Conservation (phyloP, 2,797 vertebrate genomes). For the Paratrypauchen microcephalus region DNA sequence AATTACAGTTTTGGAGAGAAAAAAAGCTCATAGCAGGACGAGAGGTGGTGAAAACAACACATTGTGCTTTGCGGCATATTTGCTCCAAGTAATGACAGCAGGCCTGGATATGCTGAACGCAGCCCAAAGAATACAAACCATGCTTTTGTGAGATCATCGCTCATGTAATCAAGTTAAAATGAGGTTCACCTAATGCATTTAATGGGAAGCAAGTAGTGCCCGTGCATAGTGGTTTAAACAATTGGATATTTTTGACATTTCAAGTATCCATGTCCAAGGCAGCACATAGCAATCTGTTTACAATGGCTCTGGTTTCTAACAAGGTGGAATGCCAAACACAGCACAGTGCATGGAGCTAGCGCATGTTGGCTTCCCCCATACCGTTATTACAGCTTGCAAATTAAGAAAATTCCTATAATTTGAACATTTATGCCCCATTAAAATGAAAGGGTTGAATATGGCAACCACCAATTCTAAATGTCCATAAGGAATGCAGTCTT, state of each 20-base stretch:
- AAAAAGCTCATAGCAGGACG: constrained; percentile 19
- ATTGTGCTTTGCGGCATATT: constrained; percentile 20
- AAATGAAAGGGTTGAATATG: constrained; percentile 10
- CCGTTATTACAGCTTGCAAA: constrained; percentile 8
- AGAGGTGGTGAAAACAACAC: constrained; percentile 50
- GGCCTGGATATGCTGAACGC: constrained; percentile 37
- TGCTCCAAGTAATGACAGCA: constrained; percentile 36
- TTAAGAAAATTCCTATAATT: constrained; percentile 13
- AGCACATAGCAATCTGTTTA: neutral
- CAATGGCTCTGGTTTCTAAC: constrained; percentile 15
- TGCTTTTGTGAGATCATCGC: constrained; percentile 45
- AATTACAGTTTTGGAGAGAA: constrained; percentile 32
- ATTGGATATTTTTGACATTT: constrained; percentile 34
- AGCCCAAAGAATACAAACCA: constrained; percentile 54
- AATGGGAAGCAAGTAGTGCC: constrained; percentile 41
- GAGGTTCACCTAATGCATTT: constrained; percentile 57
- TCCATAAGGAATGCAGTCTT: neutral
- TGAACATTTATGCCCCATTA: constrained; percentile 6
- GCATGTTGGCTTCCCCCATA: neutral
- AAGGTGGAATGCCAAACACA: constrained; percentile 5
- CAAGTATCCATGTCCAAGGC: constrained; percentile 19
- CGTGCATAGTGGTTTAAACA: constrained; percentile 35
- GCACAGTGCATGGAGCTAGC: neutral
- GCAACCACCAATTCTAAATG: neutral
- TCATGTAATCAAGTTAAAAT: constrained; percentile 54